These are phyloP conservation scores for Sphyrna mokarran DNA, from an alignment of 2,113 vertebrate genomes.

Conservation along the genomic window DNA sequence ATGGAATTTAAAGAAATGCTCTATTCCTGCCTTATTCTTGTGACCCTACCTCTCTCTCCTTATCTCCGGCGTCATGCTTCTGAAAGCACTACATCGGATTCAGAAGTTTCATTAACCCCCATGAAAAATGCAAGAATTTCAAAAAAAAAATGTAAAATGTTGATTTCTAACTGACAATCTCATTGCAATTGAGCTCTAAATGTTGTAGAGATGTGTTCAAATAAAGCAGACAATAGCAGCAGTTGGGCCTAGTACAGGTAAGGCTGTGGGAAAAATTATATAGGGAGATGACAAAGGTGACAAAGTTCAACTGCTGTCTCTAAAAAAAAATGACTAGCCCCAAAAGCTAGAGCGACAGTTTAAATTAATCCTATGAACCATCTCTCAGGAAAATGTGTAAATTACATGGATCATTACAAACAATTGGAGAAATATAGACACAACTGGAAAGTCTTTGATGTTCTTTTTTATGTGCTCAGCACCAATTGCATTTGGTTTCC, in stretches of 20 bases:
- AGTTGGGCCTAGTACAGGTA: background rate
- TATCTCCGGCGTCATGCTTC: background rate
- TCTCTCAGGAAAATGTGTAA: background rate
- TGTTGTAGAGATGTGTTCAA: background rate
- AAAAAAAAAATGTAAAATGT: background rate
- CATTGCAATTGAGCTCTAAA: background rate
- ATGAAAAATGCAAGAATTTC: background rate
- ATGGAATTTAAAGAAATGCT: background rate
- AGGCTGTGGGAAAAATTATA: background rate
- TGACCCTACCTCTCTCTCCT: background rate
- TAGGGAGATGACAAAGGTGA: constrained; percentile 20
- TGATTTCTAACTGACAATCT: background rate
- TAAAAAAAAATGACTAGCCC: background rate
- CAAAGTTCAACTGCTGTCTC: background rate
- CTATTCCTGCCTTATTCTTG: background rate
- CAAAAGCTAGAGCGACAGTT: background rate
- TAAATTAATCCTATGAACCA: background rate
- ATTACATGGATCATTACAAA: constrained; percentile 25
- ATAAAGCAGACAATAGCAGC: background rate
- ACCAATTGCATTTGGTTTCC: constrained; percentile 27
- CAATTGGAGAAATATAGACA: background rate
- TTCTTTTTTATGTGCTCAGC: constrained; percentile 13
- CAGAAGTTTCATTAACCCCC: background rate
- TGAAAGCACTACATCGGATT: background rate
- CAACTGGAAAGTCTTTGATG: background rate